Evolutionary conservation across 2,113 vertebrate genomes (phyloP), one percentile per base, ranked within the genome.

Genomic region (Gracilinanus agilis): DNA sequence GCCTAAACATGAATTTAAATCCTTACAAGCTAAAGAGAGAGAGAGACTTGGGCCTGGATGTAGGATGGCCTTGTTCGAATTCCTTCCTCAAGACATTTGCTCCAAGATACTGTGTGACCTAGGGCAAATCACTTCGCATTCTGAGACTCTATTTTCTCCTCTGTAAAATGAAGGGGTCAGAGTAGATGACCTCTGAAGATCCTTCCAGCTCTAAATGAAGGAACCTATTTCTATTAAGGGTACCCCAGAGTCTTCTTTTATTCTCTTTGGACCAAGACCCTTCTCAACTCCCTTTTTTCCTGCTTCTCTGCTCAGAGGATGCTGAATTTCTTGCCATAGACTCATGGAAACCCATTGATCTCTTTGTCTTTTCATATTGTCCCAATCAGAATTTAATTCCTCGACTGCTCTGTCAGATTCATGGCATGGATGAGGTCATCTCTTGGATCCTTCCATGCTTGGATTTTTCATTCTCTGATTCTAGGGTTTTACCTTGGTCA

Each of bases 401-500:
- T 19, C 13, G 4, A 0, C 16, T 75, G 4, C 21, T n/a, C 19
- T 83, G 34, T 83, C 34, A 75, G n/a, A 34, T 75, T 5, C 12
- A 5, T 16, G 67, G 34, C 1, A 13, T 75, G 34, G 0, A n/a
- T 75, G 67, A 75, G 67, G 16, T 75, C 34, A 19, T n/a, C 4
- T 75, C 13, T 75, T 75, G 5, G 34, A 34, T n/a, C 34, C 4
- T 75, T 40, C 34, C 11, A 34, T n/a, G 13, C 4, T 75, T 5
- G 16, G n/a, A 75, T 24, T n/a, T n/a, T 40, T 13, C 13, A n/a
- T 6, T 13, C 34, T 75, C 67, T 75, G 34, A 75, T 75, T 75
- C 34, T 21, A 34, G 34, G 19, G 6, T n/a, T 98, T 98, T 96
- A 99, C 99, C 99, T 99, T 99, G 0, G 96, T 91, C 0, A 94